phyloP scores from a whole-genome alignment of 1,140 invertebrate genomes.

The Thaumetopoea pityocampa region DNA sequence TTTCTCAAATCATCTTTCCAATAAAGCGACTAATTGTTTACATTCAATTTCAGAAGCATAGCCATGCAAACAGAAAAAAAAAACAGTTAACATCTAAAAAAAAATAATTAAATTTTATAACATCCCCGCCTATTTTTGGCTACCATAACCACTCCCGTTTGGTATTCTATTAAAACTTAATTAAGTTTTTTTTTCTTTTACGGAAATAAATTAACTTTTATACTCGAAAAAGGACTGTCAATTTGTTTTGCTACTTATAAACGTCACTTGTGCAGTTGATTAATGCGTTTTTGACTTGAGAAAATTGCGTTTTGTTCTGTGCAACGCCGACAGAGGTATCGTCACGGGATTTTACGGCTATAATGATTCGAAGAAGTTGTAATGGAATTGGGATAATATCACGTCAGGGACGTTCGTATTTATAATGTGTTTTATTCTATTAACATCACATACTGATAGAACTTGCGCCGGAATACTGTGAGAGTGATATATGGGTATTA shows the following conservation, averaged over 20 bases:
- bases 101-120: slow-evolving; percentile 73
- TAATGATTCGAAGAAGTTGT: slow-evolving; percentile 18
- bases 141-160: slow-evolving; percentile 70
- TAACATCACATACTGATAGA: no score
- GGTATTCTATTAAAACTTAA: slow-evolving; percentile 75
- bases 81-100: slow-evolving; percentile 43
- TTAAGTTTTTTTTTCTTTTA: slow-evolving; percentile 65
- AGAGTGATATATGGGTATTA: slow-evolving; percentile 15
- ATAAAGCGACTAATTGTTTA: slow-evolving; percentile 50
- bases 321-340: slow-evolving; percentile 45
- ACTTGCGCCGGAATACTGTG: no score
- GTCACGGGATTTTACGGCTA: slow-evolving; percentile 10
- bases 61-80: slow-evolving; percentile 46
- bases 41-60: slow-evolving; percentile 43
- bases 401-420: no score
- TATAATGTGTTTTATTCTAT: no score
- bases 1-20: no score
- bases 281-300: slow-evolving; percentile 58
- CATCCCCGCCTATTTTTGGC: slow-evolving; percentile 72
- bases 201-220: slow-evolving; percentile 61
- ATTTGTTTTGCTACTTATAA: slow-evolving; percentile 74
- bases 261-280: slow-evolving; percentile 67
- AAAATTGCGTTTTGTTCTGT: slow-evolving; percentile 52
- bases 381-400: slow-evolving; percentile 15
- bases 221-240: slow-evolving; percentile 47